phyloP scores from a whole-genome alignment of 2,888 invertebrate species.

The Ecdyonurus torrentis region DNA sequence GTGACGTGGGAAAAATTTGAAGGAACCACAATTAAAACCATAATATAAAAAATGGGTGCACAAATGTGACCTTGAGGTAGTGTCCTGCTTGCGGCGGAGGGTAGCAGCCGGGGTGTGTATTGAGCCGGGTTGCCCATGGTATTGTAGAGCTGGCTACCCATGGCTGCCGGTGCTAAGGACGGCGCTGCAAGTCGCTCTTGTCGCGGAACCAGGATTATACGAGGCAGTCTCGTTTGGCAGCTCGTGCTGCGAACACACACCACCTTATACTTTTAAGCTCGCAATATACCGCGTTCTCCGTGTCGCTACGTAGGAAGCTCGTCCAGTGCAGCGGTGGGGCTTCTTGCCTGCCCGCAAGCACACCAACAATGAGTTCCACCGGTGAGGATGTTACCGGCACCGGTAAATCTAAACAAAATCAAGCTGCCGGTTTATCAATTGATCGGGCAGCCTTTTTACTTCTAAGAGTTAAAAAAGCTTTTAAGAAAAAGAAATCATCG shows the following conservation, averaged over 20 bases:
- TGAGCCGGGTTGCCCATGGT: too few species aligned
- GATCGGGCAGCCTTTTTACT: conserved; percentile 79
- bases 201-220: not conserved
- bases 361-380: not conserved
- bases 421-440: conserved; percentile 32
- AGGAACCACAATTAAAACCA: too few species aligned
- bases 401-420: not conserved
- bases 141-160: too few species aligned
- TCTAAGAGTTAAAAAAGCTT: conserved; percentile 72
- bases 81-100: too few species aligned
- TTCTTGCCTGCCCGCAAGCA: not conserved
- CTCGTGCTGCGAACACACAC: not conserved
- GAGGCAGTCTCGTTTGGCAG: not conserved
- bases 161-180: too few species aligned
- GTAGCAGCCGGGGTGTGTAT: too few species aligned
- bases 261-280: too few species aligned
- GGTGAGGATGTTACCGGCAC: not conserved
- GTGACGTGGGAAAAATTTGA: too few species aligned
- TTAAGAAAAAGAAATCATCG: conserved; percentile 77
- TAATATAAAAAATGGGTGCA: too few species aligned
- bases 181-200: too few species aligned
- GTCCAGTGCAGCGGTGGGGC: not conserved
- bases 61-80: too few species aligned
- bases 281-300: not conserved
- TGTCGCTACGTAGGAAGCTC: not conserved